Conservation (phyloP, 1,140 invertebrate genomes). For the Eueides isabella region DNA sequence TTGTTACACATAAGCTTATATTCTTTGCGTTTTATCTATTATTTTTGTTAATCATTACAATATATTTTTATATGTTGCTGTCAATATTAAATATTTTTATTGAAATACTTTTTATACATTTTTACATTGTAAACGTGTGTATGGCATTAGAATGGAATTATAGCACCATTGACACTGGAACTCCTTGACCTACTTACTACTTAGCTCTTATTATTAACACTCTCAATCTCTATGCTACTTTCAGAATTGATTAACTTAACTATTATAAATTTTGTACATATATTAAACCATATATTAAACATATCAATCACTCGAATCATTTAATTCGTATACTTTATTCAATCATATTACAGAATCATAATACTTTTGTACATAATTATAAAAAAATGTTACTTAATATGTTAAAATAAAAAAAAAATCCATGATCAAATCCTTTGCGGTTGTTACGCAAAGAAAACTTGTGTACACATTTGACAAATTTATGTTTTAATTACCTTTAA, state of each 20-base stretch:
- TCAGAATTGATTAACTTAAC: background rate
- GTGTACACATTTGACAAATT: conserved; percentile 38
- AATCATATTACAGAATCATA: background rate
- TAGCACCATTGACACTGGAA: conserved; percentile 57
- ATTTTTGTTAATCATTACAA: too few relatives aligned
- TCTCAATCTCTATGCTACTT: conserved; percentile 25
- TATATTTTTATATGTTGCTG: background rate
- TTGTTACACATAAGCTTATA: conserved; percentile 6
- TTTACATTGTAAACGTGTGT: conserved; percentile 30
- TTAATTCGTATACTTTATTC: background rate
- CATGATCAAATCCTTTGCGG: conserved; percentile 21
- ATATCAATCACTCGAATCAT: background rate
- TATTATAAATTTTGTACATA: conserved; percentile 40
- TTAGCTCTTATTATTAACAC: conserved; percentile 59
- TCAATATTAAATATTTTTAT: conserved; percentile 15
- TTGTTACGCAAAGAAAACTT: conserved; percentile 14
- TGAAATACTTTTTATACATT: conserved; percentile 13
- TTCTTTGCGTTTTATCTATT: background rate
- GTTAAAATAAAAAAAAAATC: conserved; percentile 37
- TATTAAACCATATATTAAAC: background rate
- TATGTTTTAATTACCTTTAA: conserved; percentile 38
- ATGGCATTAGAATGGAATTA: conserved; percentile 65
- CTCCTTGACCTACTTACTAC: conserved; percentile 67
- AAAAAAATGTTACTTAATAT: background rate
- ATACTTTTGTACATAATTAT: background rate